Percentiles rank a stretch among this genome's conserved stretches.
Conservation (phyloP, 2,888 invertebrate species). For the Pocota personata region DNA sequence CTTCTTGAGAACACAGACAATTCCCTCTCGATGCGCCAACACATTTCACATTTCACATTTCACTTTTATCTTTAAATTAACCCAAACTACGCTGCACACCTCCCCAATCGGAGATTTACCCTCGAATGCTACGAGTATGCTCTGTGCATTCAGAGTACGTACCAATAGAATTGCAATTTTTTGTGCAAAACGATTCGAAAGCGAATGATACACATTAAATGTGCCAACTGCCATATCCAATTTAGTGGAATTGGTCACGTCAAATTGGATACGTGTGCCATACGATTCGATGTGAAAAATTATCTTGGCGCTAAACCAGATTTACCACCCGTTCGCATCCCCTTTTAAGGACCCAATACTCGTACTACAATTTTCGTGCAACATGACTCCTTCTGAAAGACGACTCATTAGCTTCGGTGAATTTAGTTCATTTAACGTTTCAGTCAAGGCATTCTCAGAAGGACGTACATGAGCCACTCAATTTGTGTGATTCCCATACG, state of each 20-base stretch:
- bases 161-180: background rate
- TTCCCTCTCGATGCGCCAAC: background rate
- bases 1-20: background rate
- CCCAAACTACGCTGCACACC: background rate
- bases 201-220: slow-evolving; percentile 53
- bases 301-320: slow-evolving; percentile 55
- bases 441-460: background rate
- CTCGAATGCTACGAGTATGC: background rate
- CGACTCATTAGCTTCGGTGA: slow-evolving; percentile 36
- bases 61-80: background rate
- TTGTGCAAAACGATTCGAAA: slow-evolving; percentile 9
- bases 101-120: background rate
- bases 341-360: background rate
- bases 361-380: too few relatives aligned
- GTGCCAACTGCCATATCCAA: slow-evolving; percentile 70
- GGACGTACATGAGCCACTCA: background rate
- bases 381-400: background rate
- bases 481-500: background rate
- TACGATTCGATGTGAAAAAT: slow-evolving; percentile 51
- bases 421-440: slow-evolving; percentile 40
- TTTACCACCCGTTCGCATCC: background rate
- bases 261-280: slow-evolving; percentile 74
- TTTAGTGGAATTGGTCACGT: slow-evolving; percentile 76
- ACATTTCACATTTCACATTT: slow-evolving; percentile 8
- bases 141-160: background rate